These are phyloP conservation scores for Galago senegalensis DNA, from an alignment of 2,797 vertebrate species.

Conservation along the genomic window DNA sequence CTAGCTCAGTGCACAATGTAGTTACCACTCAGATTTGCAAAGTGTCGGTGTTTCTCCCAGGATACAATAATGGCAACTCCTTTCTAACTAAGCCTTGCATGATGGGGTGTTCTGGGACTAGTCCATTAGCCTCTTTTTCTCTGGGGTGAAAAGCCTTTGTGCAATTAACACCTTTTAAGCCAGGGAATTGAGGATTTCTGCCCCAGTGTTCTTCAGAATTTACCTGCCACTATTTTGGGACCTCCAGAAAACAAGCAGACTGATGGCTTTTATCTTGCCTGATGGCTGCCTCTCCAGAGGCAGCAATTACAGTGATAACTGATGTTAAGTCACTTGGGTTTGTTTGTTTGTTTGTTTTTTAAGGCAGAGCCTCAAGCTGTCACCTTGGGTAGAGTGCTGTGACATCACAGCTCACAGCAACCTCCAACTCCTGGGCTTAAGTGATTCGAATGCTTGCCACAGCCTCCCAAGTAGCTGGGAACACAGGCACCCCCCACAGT, in stretches of 20 bases:
- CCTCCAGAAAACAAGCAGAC: neutral
- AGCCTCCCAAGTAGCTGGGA: too few relatives aligned
- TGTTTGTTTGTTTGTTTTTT: too few relatives aligned
- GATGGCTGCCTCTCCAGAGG: neutral
- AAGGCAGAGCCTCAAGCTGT: too few relatives aligned
- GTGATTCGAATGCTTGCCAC: too few relatives aligned
- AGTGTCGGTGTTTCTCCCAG: neutral
- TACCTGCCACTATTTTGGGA: neutral
- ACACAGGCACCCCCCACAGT: too few relatives aligned
- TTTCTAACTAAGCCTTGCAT: neutral
- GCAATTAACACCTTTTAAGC: constrained; percentile 71
- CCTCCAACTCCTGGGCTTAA: too few relatives aligned
- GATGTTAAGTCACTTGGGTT: neutral
- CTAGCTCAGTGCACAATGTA: neutral
- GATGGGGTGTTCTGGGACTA: neutral
- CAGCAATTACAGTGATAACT: neutral
- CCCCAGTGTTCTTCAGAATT: neutral
- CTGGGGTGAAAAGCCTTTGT: neutral
- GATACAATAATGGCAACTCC: neutral
- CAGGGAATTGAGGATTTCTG: constrained; percentile 34
- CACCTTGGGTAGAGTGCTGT: too few relatives aligned
- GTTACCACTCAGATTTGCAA: neutral
- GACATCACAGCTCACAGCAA: too few relatives aligned
- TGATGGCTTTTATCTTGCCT: neutral
- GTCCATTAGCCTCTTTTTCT: constrained; percentile 45